Evolutionary conservation across 2,888 invertebrate species (phyloP).

Genomic region (Ethmia dodecea): DNA sequence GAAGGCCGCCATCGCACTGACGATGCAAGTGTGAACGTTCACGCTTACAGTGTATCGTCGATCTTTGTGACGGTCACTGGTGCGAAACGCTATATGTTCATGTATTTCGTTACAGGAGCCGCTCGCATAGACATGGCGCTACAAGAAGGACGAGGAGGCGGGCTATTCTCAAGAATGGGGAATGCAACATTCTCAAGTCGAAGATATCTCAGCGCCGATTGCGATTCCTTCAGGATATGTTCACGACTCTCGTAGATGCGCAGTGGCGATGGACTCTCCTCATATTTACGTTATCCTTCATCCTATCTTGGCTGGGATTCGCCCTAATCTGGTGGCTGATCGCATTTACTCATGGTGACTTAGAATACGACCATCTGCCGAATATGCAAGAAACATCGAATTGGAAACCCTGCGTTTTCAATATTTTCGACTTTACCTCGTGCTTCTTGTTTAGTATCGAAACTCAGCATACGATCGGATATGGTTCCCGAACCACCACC

Average conservation of each 20-base stretch:
- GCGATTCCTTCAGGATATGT: conserved; percentile 88
- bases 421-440: conserved; percentile 89
- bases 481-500: conserved; percentile 90
- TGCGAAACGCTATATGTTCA: conserved; percentile 27
- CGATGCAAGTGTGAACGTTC: conserved; percentile 55
- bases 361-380: conserved; percentile 79
- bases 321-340: conserved; percentile 93
- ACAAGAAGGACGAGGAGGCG: conserved; percentile 86
- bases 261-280: conserved; percentile 96
- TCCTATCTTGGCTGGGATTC: conserved; percentile 91
- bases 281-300: conserved; percentile 90
- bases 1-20: conserved; percentile 49
- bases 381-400: conserved; percentile 65
- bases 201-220: conserved; percentile 87
- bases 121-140: conserved; percentile 81
- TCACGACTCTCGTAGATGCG: conserved; percentile 93
- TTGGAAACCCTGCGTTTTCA: conserved; percentile 89
- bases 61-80: conserved; percentile 36
- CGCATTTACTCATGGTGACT: conserved; percentile 90
- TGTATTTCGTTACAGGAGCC: conserved; percentile 77
- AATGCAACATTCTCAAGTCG: conserved; percentile 96
- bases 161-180: conserved; percentile 96
- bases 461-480: conserved; percentile 95
- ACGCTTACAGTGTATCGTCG: conserved; percentile 40
- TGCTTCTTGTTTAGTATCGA: conserved; percentile 95